A percentile compares a stretch with the other conserved stretches of the same genome.
phyloP scores from a whole-genome alignment of 2,888 invertebrate species.

The Seira ritae region DNA sequence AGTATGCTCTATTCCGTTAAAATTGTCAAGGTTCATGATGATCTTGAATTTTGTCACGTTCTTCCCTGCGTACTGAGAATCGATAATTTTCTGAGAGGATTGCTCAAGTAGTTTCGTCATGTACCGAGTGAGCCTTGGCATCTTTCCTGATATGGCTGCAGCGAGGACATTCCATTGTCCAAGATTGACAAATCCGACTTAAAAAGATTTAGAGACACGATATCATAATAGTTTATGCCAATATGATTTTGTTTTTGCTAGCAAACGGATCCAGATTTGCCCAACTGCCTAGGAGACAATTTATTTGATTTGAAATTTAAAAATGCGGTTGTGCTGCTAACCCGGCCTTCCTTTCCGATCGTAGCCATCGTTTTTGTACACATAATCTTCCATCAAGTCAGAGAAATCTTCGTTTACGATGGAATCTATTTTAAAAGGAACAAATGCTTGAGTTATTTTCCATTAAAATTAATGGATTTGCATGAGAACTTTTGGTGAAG shows the following conservation, averaged over 20 bases:
- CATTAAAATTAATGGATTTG: too few species aligned
- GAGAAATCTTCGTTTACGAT: conserved; percentile 34
- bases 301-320: conserved; percentile 4
- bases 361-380: conserved; percentile 46
- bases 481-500: too few species aligned
- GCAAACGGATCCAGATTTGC: too few species aligned
- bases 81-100: conserved; percentile 37
- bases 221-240: not conserved
- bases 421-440: conserved; percentile 36
- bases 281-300: not conserved
- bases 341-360: conserved; percentile 43
- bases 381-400: conserved; percentile 30
- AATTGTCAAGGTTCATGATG: conserved; percentile 42
- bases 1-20: conserved; percentile 21
- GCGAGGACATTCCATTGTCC: conserved; percentile 37
- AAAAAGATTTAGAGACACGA: not conserved
- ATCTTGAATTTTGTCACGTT: conserved; percentile 48
- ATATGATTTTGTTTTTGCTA: too few species aligned
- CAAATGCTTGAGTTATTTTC: too few species aligned
- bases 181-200: conserved; percentile 17
- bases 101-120: conserved; percentile 49
- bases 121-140: conserved; percentile 36
- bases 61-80: conserved; percentile 40
- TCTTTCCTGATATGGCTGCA: conserved; percentile 24
- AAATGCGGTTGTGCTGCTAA: conserved; percentile 40